These are phyloP conservation scores for Diplogasteroides magnus DNA, from an alignment of 1,140 invertebrate genomes.

Conservation along the genomic window DNA sequence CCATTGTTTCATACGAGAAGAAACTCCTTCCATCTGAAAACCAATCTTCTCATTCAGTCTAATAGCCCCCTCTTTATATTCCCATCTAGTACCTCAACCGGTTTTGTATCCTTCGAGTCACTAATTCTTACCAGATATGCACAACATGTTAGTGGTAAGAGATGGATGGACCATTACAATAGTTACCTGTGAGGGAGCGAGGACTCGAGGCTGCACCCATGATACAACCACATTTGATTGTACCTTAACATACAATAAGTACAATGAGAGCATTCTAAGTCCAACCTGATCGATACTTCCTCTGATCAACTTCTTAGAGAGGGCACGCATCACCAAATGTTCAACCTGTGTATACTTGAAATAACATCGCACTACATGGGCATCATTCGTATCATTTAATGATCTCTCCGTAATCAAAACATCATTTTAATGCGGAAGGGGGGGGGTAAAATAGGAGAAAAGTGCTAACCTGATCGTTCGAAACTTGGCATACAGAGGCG, in stretches of 20 bases:
- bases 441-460: background rate
- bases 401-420: too few relatives aligned
- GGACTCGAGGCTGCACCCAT: conserved; percentile 85
- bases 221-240: conserved; percentile 73
- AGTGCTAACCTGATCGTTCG: conserved; percentile 55
- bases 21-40: conserved; percentile 35
- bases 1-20: conserved; percentile 38
- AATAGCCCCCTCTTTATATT: background rate
- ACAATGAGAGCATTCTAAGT: background rate
- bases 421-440: background rate
- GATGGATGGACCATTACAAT: background rate
- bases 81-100: background rate
- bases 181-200: conserved; percentile 56
- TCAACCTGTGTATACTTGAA: too few relatives aligned
- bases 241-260: conserved; percentile 55
- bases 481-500: conserved; percentile 74
- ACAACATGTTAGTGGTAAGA: background rate
- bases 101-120: background rate
- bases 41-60: background rate
- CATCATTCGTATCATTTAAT: too few relatives aligned
- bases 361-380: too few relatives aligned
- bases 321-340: conserved; percentile 91
- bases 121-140: background rate
- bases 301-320: conserved; percentile 85
- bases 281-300: conserved; percentile 85